A percentile compares a stretch with the other conserved stretches of the same genome.
Conservation (phyloP, 2,113 vertebrate genomes). For the Aplodontia rufa region DNA sequence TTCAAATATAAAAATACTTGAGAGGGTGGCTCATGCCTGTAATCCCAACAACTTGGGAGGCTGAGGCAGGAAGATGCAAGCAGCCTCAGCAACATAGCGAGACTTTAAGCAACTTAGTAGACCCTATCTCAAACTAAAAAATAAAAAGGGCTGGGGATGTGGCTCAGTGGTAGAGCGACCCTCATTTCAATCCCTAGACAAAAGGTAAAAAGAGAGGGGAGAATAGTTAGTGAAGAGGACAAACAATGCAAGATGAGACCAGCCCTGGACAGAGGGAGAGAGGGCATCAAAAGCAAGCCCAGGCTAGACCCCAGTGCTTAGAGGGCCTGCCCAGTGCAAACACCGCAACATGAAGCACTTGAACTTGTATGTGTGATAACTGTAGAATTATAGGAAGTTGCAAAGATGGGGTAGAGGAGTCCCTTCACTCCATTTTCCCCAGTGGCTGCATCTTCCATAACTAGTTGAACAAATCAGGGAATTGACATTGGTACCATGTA, state of each 20-base stretch:
- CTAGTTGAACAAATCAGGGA: neutral
- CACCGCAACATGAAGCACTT: neutral
- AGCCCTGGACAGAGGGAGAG: neutral
- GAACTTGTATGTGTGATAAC: neutral
- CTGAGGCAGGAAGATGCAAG: no score
- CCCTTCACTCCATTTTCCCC: neutral
- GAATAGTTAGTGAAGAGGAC: neutral
- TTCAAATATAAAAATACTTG: neutral
- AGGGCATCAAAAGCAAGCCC: neutral
- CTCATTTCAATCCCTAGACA: neutral
- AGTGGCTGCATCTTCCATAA: neutral
- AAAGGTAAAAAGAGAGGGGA: neutral
- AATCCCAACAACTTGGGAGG: no score
- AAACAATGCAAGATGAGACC: neutral
- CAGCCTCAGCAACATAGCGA: no score
- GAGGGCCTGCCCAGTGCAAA: no score
- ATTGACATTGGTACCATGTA: accelerated
- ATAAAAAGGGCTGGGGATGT: no score
- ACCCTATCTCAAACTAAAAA: no score
- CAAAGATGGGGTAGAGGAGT: neutral
- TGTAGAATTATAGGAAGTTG: neutral
- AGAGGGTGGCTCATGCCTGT: no score
- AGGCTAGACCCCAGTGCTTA: neutral
- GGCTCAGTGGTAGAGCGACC: no score
- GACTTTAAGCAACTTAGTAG: no score